Evolutionary conservation across 2,888 invertebrate genomes (phyloP).

Genomic region (Rhaphigaster nebulosa): DNA sequence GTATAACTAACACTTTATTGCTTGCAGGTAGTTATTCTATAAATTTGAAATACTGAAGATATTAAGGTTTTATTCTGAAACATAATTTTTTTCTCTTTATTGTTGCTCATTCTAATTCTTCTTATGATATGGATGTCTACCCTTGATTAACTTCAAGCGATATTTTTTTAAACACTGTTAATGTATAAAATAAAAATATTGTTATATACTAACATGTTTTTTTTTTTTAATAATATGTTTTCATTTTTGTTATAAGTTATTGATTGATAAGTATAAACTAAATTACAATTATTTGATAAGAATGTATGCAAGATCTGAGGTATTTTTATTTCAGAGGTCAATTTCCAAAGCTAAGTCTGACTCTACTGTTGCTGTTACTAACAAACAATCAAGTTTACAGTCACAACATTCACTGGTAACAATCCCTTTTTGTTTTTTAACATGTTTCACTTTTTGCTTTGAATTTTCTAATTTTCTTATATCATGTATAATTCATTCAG

Average conservation of each 20-base stretch:
- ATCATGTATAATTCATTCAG: constrained; percentile 5
- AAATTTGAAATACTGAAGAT: background rate
- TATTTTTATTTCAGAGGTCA: constrained; percentile 41
- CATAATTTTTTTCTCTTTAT: background rate
- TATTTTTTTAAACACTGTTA: background rate
- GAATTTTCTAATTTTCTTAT: background rate
- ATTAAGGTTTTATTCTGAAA: background rate
- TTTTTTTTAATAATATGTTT: background rate
- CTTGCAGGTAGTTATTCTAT: background rate
- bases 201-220: background rate
- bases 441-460: background rate
- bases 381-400: constrained; percentile 7
- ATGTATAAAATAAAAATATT: background rate
- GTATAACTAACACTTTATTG: background rate
- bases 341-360: constrained; percentile 47
- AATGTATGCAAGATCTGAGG: background rate
- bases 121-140: background rate
- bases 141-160: background rate
- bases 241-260: background rate
- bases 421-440: background rate
- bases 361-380: background rate
- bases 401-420: constrained; percentile 41
- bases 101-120: background rate
- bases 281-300: background rate
- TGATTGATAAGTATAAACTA: background rate